phyloP scores from a whole-genome alignment of 2,888 invertebrate species.

The Pteria penguin region DNA sequence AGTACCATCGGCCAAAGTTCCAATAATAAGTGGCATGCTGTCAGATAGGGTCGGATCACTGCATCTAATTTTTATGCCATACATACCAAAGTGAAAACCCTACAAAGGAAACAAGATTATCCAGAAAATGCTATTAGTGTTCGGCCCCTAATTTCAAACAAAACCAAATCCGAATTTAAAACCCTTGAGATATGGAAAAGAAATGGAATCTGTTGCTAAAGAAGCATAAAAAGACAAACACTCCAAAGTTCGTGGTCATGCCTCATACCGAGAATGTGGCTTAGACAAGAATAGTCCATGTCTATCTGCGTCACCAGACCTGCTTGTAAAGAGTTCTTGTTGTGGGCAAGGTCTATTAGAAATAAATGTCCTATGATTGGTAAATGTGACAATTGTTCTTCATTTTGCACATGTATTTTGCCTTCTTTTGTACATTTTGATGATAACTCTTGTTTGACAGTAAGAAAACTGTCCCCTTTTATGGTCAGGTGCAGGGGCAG shows the following conservation, averaged over 20 bases:
- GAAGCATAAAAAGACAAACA: too few relatives aligned
- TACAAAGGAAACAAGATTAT: too few relatives aligned
- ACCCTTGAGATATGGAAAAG: constrained; percentile 2
- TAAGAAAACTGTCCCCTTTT: neutral
- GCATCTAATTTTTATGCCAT: too few relatives aligned
- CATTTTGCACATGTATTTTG: too few relatives aligned
- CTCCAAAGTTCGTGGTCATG: neutral
- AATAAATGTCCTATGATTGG: neutral
- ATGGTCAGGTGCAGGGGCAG: neutral
- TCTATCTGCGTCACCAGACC: neutral
- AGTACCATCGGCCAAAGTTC: too few relatives aligned
- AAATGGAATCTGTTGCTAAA: too few relatives aligned
- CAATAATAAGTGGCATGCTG: too few relatives aligned
- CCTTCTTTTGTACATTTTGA: too few relatives aligned
- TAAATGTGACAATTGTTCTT: too few relatives aligned
- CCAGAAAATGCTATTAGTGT: too few relatives aligned
- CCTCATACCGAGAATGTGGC: neutral
- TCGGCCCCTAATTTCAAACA: neutral
- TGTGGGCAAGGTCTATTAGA: neutral
- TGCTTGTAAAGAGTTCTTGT: neutral
- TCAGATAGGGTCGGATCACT: too few relatives aligned
- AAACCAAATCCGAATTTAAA: neutral
- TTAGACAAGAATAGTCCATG: neutral
- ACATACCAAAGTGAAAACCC: too few relatives aligned
- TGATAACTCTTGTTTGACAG: neutral